Evolutionary conservation across 2,888 invertebrate genomes (phyloP).

Genomic region (Chesias legatella): DNA sequence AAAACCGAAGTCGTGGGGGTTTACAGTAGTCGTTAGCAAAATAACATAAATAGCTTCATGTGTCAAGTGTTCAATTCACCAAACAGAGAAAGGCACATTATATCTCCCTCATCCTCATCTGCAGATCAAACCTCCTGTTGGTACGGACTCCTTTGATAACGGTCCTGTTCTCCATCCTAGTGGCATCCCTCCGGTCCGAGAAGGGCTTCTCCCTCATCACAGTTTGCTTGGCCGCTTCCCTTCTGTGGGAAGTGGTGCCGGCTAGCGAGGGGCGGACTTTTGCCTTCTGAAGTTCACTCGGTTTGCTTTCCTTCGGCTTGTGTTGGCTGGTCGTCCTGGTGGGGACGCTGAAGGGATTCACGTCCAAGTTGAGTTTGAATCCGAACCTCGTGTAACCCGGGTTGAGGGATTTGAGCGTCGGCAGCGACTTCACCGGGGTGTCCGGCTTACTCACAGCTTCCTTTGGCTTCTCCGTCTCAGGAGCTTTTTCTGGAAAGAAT

Average conservation of each 20-base stretch:
- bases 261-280: constrained; percentile 47
- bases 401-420: constrained; percentile 42
- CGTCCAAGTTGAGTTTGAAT: constrained; percentile 66
- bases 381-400: constrained; percentile 71
- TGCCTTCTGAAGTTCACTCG: constrained; percentile 32
- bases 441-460: constrained; percentile 33
- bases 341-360: constrained; percentile 61
- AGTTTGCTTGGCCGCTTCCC: constrained; percentile 50
- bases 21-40: no score
- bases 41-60: no score
- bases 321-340: constrained; percentile 35
- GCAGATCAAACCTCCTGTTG: constrained; percentile 86
- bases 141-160: constrained; percentile 84
- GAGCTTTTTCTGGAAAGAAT: constrained; percentile 27
- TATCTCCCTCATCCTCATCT: constrained; percentile 83
- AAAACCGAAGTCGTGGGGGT: no score
- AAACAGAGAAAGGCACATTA: constrained; percentile 22
- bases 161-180: constrained; percentile 64
- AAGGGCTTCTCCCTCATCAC: constrained; percentile 64
- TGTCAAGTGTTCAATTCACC: no score
- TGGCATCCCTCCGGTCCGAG: constrained; percentile 47
- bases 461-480: constrained; percentile 23
- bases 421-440: constrained; percentile 39
- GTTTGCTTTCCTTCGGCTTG: constrained; percentile 30
- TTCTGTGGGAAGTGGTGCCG: constrained; percentile 43